phyloP scores from a whole-genome alignment of 2,888 invertebrate species.

The Noctua pronuba region DNA sequence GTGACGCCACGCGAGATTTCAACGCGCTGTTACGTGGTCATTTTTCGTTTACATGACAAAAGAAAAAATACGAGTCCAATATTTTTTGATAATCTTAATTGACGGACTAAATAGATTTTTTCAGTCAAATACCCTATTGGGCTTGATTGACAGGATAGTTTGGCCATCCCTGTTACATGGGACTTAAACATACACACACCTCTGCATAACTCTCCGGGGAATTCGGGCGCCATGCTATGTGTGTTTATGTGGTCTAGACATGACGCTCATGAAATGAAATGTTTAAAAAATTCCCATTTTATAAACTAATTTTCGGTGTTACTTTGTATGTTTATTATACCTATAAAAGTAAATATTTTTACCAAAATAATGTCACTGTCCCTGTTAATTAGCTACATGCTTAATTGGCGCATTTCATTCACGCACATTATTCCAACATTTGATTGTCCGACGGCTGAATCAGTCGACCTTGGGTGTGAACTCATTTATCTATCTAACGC shows the following conservation, averaged over 20 bases:
- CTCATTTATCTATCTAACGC: constrained; percentile 71
- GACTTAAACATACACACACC: too few species aligned
- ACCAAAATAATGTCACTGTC: constrained; percentile 29
- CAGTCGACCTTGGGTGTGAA: constrained; percentile 64
- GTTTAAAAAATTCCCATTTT: not conserved
- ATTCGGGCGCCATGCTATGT: not conserved
- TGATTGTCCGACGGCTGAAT: constrained; percentile 54
- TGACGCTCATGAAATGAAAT: not conserved
- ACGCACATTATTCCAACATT: constrained; percentile 45
- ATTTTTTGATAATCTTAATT: too few species aligned
- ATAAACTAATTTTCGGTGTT: not conserved
- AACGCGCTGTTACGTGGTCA: too few species aligned
- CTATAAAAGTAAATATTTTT: constrained; percentile 4
- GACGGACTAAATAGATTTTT: too few species aligned
- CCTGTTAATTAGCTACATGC: constrained; percentile 32
- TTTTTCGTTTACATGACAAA: too few species aligned
- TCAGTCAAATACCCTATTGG: too few species aligned
- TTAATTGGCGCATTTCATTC: constrained; percentile 40
- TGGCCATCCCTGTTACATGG: too few species aligned
- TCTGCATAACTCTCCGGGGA: not conserved
- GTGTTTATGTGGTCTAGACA: not conserved
- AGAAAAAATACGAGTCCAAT: too few species aligned
- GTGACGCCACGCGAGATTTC: too few species aligned
- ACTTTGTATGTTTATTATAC: not conserved
- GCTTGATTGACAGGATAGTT: too few species aligned